Percentiles rank a stretch among this genome's conserved stretches.
Evolutionary conservation across 1,140 invertebrate species (phyloP).

Genomic region (Scaptomyza montana): DNA sequence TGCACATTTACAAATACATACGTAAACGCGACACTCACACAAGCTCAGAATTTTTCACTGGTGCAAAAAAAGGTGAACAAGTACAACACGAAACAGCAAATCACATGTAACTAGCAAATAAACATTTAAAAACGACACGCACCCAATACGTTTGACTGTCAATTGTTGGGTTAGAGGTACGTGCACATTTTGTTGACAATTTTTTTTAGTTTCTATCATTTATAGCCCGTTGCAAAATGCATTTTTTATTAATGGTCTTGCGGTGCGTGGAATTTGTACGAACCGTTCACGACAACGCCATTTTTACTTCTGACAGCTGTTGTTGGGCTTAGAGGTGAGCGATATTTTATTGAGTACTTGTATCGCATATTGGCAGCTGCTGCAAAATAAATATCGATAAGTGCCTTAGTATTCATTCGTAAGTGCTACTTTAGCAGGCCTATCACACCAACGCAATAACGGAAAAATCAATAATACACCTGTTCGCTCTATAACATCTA

Average conservation of each 20-base stretch:
- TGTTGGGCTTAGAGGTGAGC: slow-evolving; percentile 25
- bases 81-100: slow-evolving; percentile 37
- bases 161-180: slow-evolving; percentile 17
- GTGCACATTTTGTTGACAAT: slow-evolving; percentile 40
- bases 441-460: background rate
- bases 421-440: background rate
- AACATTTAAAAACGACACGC: slow-evolving; percentile 35
- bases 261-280: slow-evolving; percentile 36
- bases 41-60: slow-evolving; percentile 42
- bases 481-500: background rate
- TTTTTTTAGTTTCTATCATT: slow-evolving; percentile 24
- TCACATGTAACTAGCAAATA: slow-evolving; percentile 41
- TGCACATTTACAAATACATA: slow-evolving; percentile 49
- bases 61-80: slow-evolving; percentile 49
- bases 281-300: slow-evolving; percentile 51
- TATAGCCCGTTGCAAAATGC: slow-evolving; percentile 33
- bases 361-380: background rate
- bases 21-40: slow-evolving; percentile 25
- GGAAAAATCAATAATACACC: background rate
- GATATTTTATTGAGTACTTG: slow-evolving; percentile 1
- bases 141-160: slow-evolving; percentile 13
- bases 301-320: slow-evolving; percentile 57
- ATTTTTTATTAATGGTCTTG: slow-evolving; percentile 51
- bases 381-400: slow-evolving; percentile 10
- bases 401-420: background rate